Evolutionary conservation across 2,797 vertebrate species (phyloP).

Genomic region (Alca torda): DNA sequence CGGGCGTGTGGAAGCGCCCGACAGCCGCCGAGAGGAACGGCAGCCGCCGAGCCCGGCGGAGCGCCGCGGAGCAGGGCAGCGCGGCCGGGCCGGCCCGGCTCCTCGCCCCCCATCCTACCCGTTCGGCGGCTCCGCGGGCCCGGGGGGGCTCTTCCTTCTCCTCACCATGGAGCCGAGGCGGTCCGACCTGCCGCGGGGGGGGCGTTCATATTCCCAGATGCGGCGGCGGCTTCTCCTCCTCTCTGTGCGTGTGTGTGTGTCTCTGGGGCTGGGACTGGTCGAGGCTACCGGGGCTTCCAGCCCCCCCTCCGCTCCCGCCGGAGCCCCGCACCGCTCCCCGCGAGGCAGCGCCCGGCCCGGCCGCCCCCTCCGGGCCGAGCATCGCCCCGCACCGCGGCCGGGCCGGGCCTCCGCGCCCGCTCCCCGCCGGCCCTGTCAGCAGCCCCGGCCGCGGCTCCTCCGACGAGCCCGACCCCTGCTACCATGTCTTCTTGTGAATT

Average conservation of each 20-base stretch:
- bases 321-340: conserved; percentile 33
- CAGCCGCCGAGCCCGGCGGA: background rate
- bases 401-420: background rate
- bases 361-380: background rate
- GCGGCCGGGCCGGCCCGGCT: background rate
- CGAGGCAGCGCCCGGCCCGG: background rate
- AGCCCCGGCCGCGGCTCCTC: background rate
- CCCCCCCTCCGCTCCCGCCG: conserved; percentile 8
- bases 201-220: conserved; percentile 83
- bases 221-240: conserved; percentile 71
- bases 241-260: conserved; percentile 72
- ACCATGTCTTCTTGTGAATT: background rate
- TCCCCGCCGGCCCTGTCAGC: conserved; percentile 66
- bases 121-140: conserved; percentile 81
- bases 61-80: background rate
- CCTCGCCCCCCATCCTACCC: conserved; percentile 76
- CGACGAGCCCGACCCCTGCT: background rate
- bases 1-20: conserved; percentile 43
- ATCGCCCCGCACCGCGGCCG: background rate
- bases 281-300: conserved; percentile 59
- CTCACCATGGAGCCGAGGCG: conserved; percentile 89
- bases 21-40: conserved; percentile 31
- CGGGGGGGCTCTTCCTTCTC: conserved; percentile 83
- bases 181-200: conserved; percentile 69
- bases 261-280: conserved; percentile 83